These are phyloP conservation scores for Leptinotarsa peninsularis DNA, from an alignment of 2,888 invertebrate genomes.

Conservation along the genomic window DNA sequence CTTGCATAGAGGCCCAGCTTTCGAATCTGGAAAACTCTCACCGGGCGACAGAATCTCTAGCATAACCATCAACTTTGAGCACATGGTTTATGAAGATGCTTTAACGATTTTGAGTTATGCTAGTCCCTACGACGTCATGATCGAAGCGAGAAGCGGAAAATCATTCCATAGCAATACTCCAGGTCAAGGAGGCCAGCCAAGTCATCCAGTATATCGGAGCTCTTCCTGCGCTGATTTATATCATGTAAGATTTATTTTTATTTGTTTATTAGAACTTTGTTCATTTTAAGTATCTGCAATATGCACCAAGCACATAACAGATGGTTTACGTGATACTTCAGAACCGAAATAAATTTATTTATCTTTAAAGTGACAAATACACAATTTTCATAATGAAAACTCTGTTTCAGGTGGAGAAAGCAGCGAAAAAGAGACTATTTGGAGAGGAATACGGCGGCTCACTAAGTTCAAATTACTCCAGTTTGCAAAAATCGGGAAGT, in stretches of 20 bases:
- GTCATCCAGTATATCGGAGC: conserved; percentile 82
- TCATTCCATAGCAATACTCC: conserved; percentile 49
- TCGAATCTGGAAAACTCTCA: conserved; percentile 83
- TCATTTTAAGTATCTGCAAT: too few relatives aligned
- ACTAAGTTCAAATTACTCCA: conserved; percentile 65
- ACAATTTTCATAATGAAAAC: conserved; percentile 30
- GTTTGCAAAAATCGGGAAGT: conserved; percentile 61
- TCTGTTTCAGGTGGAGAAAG: conserved; percentile 58
- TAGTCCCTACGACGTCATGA: conserved; percentile 88
- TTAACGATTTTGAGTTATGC: conserved; percentile 90
- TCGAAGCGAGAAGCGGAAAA: conserved; percentile 77
- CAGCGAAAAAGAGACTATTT: conserved; percentile 62
- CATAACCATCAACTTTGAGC: conserved; percentile 87
- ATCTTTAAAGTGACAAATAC: not conserved
- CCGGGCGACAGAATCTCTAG: conserved; percentile 89
- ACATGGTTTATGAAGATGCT: conserved; percentile 92
- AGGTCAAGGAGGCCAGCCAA: conserved; percentile 69
- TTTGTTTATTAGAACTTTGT: too few relatives aligned
- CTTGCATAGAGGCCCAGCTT: conserved; percentile 87
- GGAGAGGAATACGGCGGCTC: conserved; percentile 65
- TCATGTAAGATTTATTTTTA: conserved; percentile 45
- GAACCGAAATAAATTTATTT: too few relatives aligned
- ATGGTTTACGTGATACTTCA: not conserved
- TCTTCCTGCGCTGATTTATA: conserved; percentile 82
- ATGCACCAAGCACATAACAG: not conserved